Percentiles rank a stretch among this genome's conserved stretches.
These are phyloP conservation scores for Lathronympha strigana DNA, from an alignment of 2,888 invertebrate genomes.

Conservation along the genomic window DNA sequence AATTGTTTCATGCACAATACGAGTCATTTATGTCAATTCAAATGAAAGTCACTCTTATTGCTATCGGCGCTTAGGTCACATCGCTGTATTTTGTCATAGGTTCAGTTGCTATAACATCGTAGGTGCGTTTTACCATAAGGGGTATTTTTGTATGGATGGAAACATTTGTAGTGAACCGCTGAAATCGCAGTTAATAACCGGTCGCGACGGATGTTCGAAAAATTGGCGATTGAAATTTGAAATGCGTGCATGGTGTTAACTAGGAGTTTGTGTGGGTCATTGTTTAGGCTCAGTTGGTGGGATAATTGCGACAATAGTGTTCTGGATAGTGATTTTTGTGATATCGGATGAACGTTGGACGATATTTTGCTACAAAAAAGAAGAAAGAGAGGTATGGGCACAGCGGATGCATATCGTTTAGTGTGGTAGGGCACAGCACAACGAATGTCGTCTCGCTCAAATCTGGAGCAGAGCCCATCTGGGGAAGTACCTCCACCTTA, in stretches of 20 bases:
- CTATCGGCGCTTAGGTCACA: background rate
- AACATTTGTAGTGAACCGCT: constrained; percentile 64
- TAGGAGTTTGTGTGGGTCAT: constrained; percentile 26
- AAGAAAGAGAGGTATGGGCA: no score
- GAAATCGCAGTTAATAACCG: constrained; percentile 73
- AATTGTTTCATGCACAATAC: constrained; percentile 79
- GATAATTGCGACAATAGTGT: constrained; percentile 1
- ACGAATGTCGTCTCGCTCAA: no score
- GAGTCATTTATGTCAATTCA: constrained; percentile 64
- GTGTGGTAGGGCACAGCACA: no score
- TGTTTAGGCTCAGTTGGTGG: constrained; percentile 22
- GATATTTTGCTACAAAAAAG: no score
- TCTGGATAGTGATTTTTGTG: no score
- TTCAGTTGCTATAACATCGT: background rate
- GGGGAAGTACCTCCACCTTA: no score
- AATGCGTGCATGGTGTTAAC: constrained; percentile 26
- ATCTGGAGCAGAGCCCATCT: no score
- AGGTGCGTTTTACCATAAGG: background rate
- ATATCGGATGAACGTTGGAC: no score
- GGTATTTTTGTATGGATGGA: background rate
- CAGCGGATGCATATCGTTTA: no score
- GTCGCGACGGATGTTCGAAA: constrained; percentile 59
- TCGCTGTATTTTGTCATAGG: background rate
- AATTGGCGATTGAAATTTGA: constrained; percentile 56
- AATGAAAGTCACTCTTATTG: constrained; percentile 3